Evolutionary conservation across 2,797 vertebrate genomes (phyloP).

Genomic region (Myripristis jacobus): DNA sequence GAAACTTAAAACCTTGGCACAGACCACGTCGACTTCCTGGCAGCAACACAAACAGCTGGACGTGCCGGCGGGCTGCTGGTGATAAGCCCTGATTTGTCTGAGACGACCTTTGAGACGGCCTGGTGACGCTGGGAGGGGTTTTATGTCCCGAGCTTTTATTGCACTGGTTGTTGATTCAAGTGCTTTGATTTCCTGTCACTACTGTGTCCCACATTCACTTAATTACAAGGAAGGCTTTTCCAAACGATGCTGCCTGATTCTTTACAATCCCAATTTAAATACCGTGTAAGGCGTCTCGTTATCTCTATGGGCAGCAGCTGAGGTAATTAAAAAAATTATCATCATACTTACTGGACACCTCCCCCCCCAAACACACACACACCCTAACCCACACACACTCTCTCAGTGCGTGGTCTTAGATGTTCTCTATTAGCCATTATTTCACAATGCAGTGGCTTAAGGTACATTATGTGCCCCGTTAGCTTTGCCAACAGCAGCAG

Average conservation of each 20-base stretch:
- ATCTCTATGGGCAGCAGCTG: no score
- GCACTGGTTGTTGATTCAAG: constrained; percentile 20
- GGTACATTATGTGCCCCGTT: background rate
- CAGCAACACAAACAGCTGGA: constrained; percentile 28
- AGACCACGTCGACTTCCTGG: constrained; percentile 30
- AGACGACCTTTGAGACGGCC: constrained; percentile 67
- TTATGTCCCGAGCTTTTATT: constrained; percentile 37
- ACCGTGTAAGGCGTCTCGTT: background rate
- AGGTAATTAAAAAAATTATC: no score
- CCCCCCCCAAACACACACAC: no score
- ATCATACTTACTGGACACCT: no score
- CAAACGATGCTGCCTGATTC: background rate
- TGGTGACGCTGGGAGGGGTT: background rate
- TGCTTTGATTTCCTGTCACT: background rate
- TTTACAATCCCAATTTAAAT: background rate
- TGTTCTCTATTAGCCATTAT: no score
- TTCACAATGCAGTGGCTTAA: no score
- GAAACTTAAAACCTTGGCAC: constrained; percentile 23
- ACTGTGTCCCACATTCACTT: background rate
- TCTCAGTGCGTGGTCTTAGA: no score
- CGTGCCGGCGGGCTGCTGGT: constrained; percentile 29
- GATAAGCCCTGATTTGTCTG: constrained; percentile 54
- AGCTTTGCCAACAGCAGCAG: background rate
- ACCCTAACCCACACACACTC: no score
- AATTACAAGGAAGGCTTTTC: constrained; percentile 3